Evolutionary conservation across 2,888 invertebrate species (phyloP).

Genomic region (Sinelater perroti): DNA sequence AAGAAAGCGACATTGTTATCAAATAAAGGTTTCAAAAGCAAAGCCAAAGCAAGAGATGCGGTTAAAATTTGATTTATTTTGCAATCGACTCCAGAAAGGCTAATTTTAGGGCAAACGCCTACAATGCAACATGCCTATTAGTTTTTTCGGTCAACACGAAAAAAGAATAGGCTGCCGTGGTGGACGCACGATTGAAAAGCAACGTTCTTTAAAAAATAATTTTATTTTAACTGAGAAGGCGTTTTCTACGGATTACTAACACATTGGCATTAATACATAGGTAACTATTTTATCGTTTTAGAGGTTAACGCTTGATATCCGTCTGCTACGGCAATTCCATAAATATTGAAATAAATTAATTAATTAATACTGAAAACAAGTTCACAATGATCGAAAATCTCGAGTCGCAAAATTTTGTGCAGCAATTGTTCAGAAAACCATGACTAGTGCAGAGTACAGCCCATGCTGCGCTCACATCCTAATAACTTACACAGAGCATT

Average conservation of each 20-base stretch:
- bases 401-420: constrained; percentile 20
- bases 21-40: too few species aligned
- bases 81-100: too few species aligned
- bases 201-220: constrained; percentile 27
- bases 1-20: too few species aligned
- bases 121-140: too few species aligned
- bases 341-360: constrained; percentile 41
- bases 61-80: too few species aligned
- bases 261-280: constrained; percentile 32
- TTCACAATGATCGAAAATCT: constrained; percentile 24
- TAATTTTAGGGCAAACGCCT: too few species aligned
- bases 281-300: constrained; percentile 34
- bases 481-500: constrained; percentile 33
- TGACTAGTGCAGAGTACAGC: constrained; percentile 31
- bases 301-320: constrained; percentile 13
- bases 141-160: too few species aligned
- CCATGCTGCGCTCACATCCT: constrained; percentile 11
- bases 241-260: constrained; percentile 31
- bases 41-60: too few species aligned
- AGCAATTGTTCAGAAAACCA: constrained; percentile 26
- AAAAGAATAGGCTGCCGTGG: too few species aligned
- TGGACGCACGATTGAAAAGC: constrained; percentile 6
- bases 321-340: constrained; percentile 28
- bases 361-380: constrained; percentile 39
- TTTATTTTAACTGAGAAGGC: constrained; percentile 34